A percentile compares a stretch with the other conserved stretches of the same genome.
Conservation (phyloP, 2,888 invertebrate species). For the Aporophyla lueneburgensis region DNA sequence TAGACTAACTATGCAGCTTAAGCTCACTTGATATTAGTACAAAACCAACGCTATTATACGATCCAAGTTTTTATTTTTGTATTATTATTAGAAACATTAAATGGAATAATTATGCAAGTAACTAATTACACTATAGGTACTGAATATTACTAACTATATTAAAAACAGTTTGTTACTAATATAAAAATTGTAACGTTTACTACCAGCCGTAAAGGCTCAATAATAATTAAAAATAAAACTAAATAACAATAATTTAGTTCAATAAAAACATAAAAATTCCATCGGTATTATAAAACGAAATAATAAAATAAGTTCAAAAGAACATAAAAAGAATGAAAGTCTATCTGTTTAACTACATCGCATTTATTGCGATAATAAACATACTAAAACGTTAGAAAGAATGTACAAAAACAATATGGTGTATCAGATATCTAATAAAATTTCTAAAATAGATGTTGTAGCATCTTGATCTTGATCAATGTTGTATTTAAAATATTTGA, state of each 20-base stretch:
- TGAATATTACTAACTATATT: too few species aligned
- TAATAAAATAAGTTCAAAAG: background rate
- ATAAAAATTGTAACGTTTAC: too few species aligned
- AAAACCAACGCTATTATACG: background rate
- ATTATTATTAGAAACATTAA: too few species aligned
- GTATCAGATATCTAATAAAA: background rate
- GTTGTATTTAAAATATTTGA: slow-evolving; percentile 14
- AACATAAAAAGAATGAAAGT: background rate
- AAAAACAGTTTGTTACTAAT: too few species aligned
- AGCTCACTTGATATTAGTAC: too few species aligned
- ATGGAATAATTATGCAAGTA: background rate
- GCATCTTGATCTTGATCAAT: background rate
- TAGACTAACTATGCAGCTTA: too few species aligned
- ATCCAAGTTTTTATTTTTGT: background rate
- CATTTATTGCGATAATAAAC: background rate
- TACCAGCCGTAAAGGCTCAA: too few species aligned
- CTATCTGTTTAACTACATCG: background rate
- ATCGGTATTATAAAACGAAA: background rate
- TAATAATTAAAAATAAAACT: too few species aligned
- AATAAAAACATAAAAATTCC: background rate
- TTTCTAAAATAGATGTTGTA: slow-evolving; percentile 9
- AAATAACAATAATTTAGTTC: background rate
- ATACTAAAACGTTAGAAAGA: background rate
- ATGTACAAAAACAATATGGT: background rate
- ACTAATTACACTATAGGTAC: too few species aligned